phyloP scores from a whole-genome alignment of 2,888 invertebrate species.

The Halocaridina rubra region DNA sequence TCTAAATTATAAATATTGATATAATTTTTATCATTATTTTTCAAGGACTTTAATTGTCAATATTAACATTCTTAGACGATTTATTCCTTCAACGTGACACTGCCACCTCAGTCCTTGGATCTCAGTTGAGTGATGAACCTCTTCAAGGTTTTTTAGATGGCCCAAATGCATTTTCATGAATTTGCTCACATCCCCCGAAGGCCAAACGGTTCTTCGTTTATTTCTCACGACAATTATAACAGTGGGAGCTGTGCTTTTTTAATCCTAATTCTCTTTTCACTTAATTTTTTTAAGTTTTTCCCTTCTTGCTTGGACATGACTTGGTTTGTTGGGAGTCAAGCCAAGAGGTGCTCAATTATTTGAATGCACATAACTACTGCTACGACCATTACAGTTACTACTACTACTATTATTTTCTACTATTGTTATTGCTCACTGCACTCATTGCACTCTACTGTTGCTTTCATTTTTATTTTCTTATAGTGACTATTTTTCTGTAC shows the following conservation, averaged over 20 bases:
- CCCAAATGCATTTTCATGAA: not conserved
- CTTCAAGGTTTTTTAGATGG: constrained; percentile 14
- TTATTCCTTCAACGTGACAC: too few species aligned
- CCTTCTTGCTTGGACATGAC: constrained; percentile 28
- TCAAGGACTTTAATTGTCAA: not conserved
- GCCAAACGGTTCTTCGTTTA: not conserved
- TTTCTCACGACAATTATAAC: not conserved
- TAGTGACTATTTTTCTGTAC: too few species aligned
- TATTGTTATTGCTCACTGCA: not conserved
- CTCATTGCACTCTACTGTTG: not conserved
- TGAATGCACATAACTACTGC: not conserved
- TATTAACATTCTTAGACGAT: too few species aligned
- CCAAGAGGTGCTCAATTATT: not conserved
- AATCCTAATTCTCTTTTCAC: constrained; percentile 6
- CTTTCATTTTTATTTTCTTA: not conserved
- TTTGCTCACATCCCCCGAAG: constrained; percentile 22
- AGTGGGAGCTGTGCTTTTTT: constrained; percentile 19
- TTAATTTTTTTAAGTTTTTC: too few species aligned
- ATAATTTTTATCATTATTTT: not conserved
- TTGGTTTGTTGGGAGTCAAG: constrained; percentile 7
- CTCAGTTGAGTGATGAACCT: constrained; percentile 3
- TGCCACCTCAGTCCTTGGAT: not conserved
- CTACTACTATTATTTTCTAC: not conserved
- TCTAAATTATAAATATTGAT: too few species aligned
- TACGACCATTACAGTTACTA: not conserved